These are phyloP conservation scores for Maniola hyperantus DNA, from an alignment of 2,888 invertebrate genomes.

Conservation along the genomic window DNA sequence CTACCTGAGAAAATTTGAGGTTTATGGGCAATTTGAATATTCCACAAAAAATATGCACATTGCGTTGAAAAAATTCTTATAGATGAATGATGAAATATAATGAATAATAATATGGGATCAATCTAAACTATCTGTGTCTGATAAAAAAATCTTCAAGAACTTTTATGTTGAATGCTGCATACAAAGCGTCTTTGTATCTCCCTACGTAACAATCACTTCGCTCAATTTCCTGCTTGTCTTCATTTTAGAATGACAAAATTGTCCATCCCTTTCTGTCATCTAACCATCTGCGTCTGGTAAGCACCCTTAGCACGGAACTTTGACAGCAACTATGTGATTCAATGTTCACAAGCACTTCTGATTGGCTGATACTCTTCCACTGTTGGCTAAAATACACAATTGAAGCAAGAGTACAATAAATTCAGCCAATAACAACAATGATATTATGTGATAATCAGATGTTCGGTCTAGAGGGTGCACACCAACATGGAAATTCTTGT, in stretches of 20 bases:
- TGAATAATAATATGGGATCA: neutral
- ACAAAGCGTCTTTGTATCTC: neutral
- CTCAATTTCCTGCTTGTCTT: conserved; percentile 6
- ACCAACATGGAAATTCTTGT: neutral
- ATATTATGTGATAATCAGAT: neutral
- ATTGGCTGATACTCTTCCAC: neutral
- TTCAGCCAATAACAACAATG: neutral
- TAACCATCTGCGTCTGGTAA: neutral
- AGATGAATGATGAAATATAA: neutral
- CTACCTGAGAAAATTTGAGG: neutral
- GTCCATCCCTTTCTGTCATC: neutral
- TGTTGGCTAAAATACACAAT: neutral
- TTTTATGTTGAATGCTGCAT: neutral
- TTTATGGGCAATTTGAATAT: neutral
- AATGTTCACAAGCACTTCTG: neutral
- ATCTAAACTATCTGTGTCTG: neutral
- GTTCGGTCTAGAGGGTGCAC: neutral
- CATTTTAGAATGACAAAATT: neutral
- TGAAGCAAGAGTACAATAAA: neutral
- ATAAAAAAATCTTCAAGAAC: neutral
- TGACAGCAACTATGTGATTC: neutral
- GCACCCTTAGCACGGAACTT: neutral
- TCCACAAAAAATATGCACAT: neutral
- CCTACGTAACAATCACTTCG: neutral
- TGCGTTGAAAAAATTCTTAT: neutral